These are phyloP conservation scores for Drosophila kepulauana DNA, from an alignment of 1,140 invertebrate genomes.

Conservation along the genomic window DNA sequence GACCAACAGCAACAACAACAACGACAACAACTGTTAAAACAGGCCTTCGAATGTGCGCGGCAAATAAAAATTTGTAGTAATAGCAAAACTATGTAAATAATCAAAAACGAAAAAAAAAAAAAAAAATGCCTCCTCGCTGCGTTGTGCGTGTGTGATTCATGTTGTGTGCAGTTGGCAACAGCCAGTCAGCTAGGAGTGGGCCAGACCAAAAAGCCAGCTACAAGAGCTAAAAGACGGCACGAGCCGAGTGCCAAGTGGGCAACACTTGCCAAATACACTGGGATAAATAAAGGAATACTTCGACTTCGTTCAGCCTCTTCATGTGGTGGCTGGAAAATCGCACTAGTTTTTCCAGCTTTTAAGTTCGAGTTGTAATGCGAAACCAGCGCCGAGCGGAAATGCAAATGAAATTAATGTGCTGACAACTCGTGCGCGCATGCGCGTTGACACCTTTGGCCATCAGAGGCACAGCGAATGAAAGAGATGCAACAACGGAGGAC, in stretches of 20 bases:
- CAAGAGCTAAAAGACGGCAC: conserved; percentile 48
- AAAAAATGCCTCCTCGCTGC: conserved; percentile 55
- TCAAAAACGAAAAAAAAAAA: conserved; percentile 37
- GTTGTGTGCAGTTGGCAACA: conserved; percentile 54
- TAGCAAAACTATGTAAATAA: conserved; percentile 84
- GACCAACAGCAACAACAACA: conserved; percentile 21
- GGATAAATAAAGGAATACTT: not conserved
- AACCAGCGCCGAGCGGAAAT: conserved; percentile 81
- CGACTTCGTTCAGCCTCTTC: not conserved
- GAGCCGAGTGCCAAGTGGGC: conserved; percentile 73
- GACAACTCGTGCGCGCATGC: conserved; percentile 80
- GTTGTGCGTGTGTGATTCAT: conserved; percentile 80
- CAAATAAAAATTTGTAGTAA: conserved; percentile 84
- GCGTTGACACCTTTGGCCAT: conserved; percentile 76
- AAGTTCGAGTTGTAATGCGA: conserved; percentile 73
- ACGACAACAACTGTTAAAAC: conserved; percentile 31
- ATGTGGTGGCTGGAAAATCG: conserved; percentile 58
- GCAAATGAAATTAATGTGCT: conserved; percentile 84
- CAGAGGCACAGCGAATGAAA: conserved; percentile 21
- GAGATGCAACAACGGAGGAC: conserved; percentile 17
- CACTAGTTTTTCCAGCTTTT: conserved; percentile 78
- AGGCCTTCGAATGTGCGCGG: conserved; percentile 49
- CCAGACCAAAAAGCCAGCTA: conserved; percentile 59
- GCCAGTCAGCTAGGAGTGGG: conserved; percentile 29
- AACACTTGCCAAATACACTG: conserved; percentile 46